Base-by-base conservation (phyloP, 2,888 invertebrate species). In the Andrena hattorfiana region DNA sequence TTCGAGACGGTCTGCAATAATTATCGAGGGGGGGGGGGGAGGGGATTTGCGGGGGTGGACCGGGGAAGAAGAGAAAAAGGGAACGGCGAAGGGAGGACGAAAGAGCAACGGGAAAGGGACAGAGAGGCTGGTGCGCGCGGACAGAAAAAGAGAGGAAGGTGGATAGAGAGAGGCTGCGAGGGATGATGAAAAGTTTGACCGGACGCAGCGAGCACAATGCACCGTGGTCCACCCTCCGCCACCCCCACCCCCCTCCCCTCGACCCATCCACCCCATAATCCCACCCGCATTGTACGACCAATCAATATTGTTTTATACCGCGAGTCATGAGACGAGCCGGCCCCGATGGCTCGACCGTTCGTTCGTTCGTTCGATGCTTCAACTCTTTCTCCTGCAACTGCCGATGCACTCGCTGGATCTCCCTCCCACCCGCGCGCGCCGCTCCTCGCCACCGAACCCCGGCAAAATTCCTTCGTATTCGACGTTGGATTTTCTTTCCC, bases 231-330 rank as follows among this genome's bases (percentile, higher is more conserved):
- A 89, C 90, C 89, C 86, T 84, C 84, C 86, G 74, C 69, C 69
- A 13, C 60, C 32, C 32, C 7, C 30, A 5, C 16, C 42, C 32
- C 84, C 78, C 51, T n/a, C 76, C 62, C 86, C 87, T 74, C 87
- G 85, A 77, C 84, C 88, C 83, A 84, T 87, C 92, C 90, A 91
- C 90, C 92, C 92, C 88, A 88, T 91, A 89, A 90, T 91, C 92
- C 90, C 92, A 88, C 92, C 92, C 90, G 85, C 90, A 92, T 92
- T 92, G 91, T 90, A 91, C 91, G 87, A 90, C 90, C 92, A 92
- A 93, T 93, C 93, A 92, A 93, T 93, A 93, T 92, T 91, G 91
- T 92, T 93, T 92, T 92, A 91, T 91, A 90, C 89, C 87, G 87
- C 85, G 90, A 90, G 89, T 89, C 89, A 88, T 88, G 90, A 91